Conservation (phyloP, 2,888 invertebrate genomes). For the Didymodactylos carnosus region DNA sequence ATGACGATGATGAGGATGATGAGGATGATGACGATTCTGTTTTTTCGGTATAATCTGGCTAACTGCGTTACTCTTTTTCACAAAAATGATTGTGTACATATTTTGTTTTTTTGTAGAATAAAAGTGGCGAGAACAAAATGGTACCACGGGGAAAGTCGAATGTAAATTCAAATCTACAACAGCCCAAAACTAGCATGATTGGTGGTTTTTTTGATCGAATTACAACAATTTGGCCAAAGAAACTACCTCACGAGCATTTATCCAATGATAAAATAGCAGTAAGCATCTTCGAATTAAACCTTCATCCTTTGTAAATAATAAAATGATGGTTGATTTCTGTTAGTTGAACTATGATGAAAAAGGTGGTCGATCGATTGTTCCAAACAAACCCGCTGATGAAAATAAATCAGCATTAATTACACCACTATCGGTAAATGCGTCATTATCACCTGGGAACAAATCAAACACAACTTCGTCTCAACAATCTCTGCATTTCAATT, state of each 20-base stretch:
- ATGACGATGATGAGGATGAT: too few relatives aligned
- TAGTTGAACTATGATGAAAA: background rate
- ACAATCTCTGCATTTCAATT: background rate
- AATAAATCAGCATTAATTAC: background rate
- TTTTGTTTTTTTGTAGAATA: too few relatives aligned
- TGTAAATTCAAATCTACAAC: too few relatives aligned
- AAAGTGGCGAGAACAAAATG: too few relatives aligned
- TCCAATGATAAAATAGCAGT: constrained; percentile 78
- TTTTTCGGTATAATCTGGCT: too few relatives aligned
- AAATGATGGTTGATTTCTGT: background rate
- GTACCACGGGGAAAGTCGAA: too few relatives aligned
- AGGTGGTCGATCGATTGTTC: background rate
- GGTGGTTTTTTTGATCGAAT: background rate
- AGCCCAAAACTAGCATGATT: background rate
- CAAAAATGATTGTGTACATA: too few relatives aligned
- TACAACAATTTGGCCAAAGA: too few relatives aligned
- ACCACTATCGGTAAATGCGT: background rate
- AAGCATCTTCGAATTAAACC: constrained; percentile 33
- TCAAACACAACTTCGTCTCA: background rate
- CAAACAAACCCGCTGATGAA: background rate
- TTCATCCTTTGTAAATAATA: background rate
- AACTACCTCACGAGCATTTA: constrained; percentile 32
- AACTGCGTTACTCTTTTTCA: too few relatives aligned
- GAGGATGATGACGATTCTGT: too few relatives aligned
- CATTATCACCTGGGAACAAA: background rate